Conservation (phyloP, 2,888 invertebrate species). For the Myopa tessellatipennis region DNA sequence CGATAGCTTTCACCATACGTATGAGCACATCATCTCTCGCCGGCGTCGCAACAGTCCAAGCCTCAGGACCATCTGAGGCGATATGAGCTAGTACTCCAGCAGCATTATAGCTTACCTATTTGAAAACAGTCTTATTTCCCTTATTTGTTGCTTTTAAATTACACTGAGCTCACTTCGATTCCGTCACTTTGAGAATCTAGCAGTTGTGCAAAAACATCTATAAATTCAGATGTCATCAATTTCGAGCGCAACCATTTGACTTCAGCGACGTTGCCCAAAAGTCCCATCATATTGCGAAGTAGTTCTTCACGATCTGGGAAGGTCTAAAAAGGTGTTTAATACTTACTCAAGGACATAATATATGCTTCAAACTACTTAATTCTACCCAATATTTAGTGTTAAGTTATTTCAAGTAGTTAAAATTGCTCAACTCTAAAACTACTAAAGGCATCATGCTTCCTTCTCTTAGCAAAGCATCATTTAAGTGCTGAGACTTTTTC, state of each 20-base stretch:
- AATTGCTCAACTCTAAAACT: neutral
- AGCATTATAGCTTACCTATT: slow-evolving; percentile 90
- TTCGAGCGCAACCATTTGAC: slow-evolving; percentile 83
- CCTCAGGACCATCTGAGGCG: slow-evolving; percentile 87
- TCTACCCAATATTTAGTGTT: neutral
- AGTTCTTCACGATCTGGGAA: slow-evolving; percentile 91
- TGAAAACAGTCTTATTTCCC: neutral
- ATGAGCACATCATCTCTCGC: slow-evolving; percentile 77
- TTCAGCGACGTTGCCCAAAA: slow-evolving; percentile 96
- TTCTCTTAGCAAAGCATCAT: too few species aligned
- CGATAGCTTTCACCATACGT: slow-evolving; percentile 84
- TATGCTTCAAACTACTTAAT: too few species aligned
- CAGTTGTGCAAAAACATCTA: slow-evolving; percentile 86
- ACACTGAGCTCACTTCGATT: slow-evolving; percentile 82
- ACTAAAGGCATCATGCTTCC: too few species aligned
- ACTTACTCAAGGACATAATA: too few species aligned
- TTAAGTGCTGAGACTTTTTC: too few species aligned
- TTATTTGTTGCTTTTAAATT: neutral
- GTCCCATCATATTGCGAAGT: slow-evolving; percentile 97
- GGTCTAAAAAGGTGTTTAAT: slow-evolving; percentile 70
- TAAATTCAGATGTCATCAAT: slow-evolving; percentile 86
- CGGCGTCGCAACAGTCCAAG: slow-evolving; percentile 83
- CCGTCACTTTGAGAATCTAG: slow-evolving; percentile 89
- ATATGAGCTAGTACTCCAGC: slow-evolving; percentile 96
- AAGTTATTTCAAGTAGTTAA: neutral